A percentile compares a stretch with the other conserved stretches of the same genome.
Evolutionary conservation across 2,888 invertebrate genomes (phyloP).

Genomic region (Penaeus monodon): DNA sequence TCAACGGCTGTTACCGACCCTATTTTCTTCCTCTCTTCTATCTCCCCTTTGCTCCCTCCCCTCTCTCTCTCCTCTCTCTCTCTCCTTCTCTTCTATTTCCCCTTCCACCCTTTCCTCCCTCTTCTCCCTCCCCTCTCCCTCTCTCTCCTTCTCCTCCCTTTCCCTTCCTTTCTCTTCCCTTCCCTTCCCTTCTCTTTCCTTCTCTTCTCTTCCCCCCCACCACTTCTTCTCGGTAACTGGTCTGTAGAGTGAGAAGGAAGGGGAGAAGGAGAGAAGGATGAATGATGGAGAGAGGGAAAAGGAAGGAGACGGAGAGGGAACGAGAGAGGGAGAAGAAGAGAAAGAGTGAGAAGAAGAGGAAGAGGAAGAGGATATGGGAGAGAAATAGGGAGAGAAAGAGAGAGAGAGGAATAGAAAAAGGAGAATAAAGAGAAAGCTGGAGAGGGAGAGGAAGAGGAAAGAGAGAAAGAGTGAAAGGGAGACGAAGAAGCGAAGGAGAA

Average conservation of each 20-base stretch:
- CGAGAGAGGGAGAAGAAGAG: too few relatives aligned
- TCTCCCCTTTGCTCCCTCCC: too few relatives aligned
- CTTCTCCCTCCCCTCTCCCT: not conserved
- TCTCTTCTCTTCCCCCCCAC: slow-evolving; percentile 7
- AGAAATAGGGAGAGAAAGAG: too few relatives aligned
- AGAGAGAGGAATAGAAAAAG: too few relatives aligned
- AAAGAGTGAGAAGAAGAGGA: too few relatives aligned
- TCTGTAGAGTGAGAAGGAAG: not conserved
- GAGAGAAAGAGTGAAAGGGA: not conserved
- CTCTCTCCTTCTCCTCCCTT: not conserved
- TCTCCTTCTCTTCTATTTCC: not conserved
- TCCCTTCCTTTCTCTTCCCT: not conserved
- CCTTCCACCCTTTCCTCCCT: not conserved
- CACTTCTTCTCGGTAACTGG: not conserved
- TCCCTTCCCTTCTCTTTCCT: not conserved
- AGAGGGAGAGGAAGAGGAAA: too few relatives aligned
- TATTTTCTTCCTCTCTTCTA: too few relatives aligned
- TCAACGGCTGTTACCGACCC: too few relatives aligned
- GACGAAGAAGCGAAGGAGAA: not conserved
- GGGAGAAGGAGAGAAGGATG: not conserved
- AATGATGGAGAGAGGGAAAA: not conserved
- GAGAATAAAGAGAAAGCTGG: too few relatives aligned
- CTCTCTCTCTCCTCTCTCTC: not conserved
- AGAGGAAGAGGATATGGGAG: too few relatives aligned
- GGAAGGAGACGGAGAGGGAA: not conserved